Evolutionary conservation across 2,113 vertebrate genomes (phyloP), one percentile per base, ranked within the genome.

Genomic region (Cottus gobio): DNA sequence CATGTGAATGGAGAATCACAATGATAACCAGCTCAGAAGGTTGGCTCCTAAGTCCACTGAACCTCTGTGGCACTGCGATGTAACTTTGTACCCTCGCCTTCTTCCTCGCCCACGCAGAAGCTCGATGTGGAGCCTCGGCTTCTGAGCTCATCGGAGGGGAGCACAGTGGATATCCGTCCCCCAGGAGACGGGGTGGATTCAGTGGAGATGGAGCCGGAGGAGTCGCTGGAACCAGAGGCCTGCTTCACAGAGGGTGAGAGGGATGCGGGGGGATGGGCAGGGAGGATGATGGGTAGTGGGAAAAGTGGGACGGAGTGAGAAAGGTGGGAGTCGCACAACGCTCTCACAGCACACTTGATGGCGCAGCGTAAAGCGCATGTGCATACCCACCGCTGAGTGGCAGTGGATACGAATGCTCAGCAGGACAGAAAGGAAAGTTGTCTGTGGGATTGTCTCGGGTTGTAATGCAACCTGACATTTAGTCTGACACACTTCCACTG

Each of bases 101-200:
- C 67, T 70, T 42, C 84, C 75, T 71, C 63, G 10, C 69, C 24
- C 44, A 66, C 48, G 60, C 90, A 95, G 94, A 95, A 95, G 89
- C 89, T 95, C 3, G 88, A 95, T 0, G 30, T 71, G 44, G 94
- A 93, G 75, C 95, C 95, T 58, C 67, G 64, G 73, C 95, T 91
- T 86, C 95, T 95, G 86, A 99, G 97, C 89, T 99, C 98, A 44
- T 99, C 98, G 1, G 98, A 99, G 91, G 97, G 97, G 46, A 99
- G 98, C 93, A 99, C 98, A 0, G 96, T 99, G 24, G 97, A 99
- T 70, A 95, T 99, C 18, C 95, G 96, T 77, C 93, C 96, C 71
- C 97, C 96, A 1, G 96, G 94, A 56, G 96, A 97, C 36, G 97
- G 96, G 71, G 91, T 87, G 0, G 97, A 98, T 71, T 96, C 97